These are phyloP conservation scores for Malacoctenus gilli DNA, from an alignment of 2,797 vertebrate species.

Conservation along the genomic window DNA sequence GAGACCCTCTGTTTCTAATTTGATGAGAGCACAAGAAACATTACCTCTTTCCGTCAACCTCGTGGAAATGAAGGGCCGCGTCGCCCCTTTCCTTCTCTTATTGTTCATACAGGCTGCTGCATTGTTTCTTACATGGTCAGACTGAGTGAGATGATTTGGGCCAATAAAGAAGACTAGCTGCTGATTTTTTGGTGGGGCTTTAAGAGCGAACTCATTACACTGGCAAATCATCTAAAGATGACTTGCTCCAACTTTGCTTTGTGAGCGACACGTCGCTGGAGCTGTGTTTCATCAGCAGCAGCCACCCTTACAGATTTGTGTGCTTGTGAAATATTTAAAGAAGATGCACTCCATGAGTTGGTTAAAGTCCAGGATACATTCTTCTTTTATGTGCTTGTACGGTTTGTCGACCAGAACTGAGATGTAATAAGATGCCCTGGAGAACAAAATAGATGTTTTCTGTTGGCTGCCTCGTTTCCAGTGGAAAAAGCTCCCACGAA, in stretches of 20 bases:
- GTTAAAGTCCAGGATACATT: constrained; percentile 11
- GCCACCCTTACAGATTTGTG: constrained; percentile 31
- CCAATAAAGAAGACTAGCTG: constrained; percentile 22
- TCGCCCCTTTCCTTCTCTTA: too few relatives aligned
- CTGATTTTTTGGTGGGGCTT: constrained; percentile 31
- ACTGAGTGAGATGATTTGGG: constrained; percentile 14
- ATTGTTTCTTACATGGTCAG: constrained; percentile 5
- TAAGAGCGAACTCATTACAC: constrained; percentile 43
- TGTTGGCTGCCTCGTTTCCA: constrained; percentile 24
- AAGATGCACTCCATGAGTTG: constrained; percentile 19
- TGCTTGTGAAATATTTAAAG: constrained; percentile 52
- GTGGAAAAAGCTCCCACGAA: background rate
- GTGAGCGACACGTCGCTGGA: constrained; percentile 33
- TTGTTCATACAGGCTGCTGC: background rate
- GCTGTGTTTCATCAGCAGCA: constrained; percentile 28
- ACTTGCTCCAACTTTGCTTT: constrained; percentile 47
- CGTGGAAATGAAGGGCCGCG: background rate
- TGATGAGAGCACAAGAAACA: background rate
- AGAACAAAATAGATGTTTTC: constrained; percentile 22
- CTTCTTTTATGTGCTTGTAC: constrained; percentile 24
- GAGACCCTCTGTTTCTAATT: background rate
- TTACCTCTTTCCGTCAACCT: background rate
- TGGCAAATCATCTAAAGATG: constrained; percentile 11
- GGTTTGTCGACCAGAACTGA: constrained; percentile 19
- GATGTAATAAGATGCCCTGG: constrained; percentile 8